Evolutionary conservation across 2,888 invertebrate genomes (phyloP), one percentile per base, ranked within the genome.

Genomic region (Epirrhoe alternata): DNA sequence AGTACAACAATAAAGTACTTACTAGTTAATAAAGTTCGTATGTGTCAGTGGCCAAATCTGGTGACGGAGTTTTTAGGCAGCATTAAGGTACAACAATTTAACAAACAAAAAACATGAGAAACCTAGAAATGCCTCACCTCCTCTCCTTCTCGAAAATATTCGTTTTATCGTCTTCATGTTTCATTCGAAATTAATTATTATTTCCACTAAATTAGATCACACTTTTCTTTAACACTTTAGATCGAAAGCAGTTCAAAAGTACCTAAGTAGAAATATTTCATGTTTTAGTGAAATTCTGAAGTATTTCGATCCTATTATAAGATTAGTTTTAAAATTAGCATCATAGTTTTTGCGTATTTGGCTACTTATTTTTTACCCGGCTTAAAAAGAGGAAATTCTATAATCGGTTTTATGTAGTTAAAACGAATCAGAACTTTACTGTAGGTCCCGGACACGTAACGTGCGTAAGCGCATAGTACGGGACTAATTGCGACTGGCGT

Each of bases 81-180:
- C n/a, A n/a, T n/a, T n/a, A n/a, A n/a, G n/a, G n/a, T n/a, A n/a
- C n/a, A n/a, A n/a, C n/a, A n/a, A n/a, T n/a, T n/a, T n/a, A n/a
- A n/a, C n/a, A n/a, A 55, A 33, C 54, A 38, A 16, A 56, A 56
- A 49, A 16, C 33, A n/a, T 8, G 58, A 35, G 35, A 51, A 17
- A 58, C 33, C 50, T 31, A 55, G 33, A 12, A 49, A 47, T 35
- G 12, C 1, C 79, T 83, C 79, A 87, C 90, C 91, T 76, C 88
- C 86, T 83, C 87, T 92, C 45, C 90, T 87, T 53, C 81, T 77
- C 0, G 90, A 88, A 70, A 92, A 91, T 33, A 92, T 86, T 66
- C 87, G 78, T 77, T 88, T 92, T 24, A 93, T 86, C 73, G 81
- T 90, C 87, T 91, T 93, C 92, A 93, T 4, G 68, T 73, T 57